phyloP scores from a whole-genome alignment of 2,888 invertebrate species.

The Thereva nobilitata region DNA sequence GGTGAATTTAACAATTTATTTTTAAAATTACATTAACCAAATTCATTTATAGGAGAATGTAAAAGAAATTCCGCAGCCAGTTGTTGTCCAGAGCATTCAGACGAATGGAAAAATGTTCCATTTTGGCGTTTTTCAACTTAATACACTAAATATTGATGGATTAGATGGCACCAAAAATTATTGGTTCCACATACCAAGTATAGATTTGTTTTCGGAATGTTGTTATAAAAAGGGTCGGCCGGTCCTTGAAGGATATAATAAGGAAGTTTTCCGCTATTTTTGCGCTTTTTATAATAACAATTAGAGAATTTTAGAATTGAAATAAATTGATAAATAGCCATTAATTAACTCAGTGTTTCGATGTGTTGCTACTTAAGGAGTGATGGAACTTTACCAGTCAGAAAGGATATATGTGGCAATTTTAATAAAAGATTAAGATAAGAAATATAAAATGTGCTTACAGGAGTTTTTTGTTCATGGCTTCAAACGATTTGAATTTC shows the following conservation, averaged over 20 bases:
- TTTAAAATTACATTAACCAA: conserved; percentile 3
- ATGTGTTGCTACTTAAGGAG: no score
- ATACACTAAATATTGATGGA: conserved; percentile 71
- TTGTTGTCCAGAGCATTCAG: conserved; percentile 81
- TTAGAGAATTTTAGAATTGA: conserved; percentile 33
- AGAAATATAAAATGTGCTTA: no score
- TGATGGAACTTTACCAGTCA: no score
- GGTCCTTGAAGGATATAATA: conserved; percentile 74
- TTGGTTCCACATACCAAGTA: conserved; percentile 72
- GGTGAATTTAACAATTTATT: conserved; percentile 57
- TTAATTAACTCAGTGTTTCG: no score
- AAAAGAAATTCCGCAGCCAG: conserved; percentile 72
- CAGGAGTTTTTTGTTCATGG: no score
- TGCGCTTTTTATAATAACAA: conserved; percentile 76
- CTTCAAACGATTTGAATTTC: no score
- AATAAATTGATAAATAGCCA: no score
- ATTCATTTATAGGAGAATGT: conserved; percentile 62
- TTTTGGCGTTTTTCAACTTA: conserved; percentile 83
- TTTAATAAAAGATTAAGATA: no score
- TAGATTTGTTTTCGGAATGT: conserved; percentile 69
- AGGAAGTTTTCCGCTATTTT: conserved; percentile 75
- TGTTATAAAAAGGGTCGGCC: conserved; percentile 69
- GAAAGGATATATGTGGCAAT: no score
- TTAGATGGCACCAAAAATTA: conserved; percentile 70
- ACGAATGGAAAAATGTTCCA: conserved; percentile 77